These are phyloP conservation scores for Bufotes viridis DNA, from an alignment of 2,797 vertebrate species.

Conservation along the genomic window DNA sequence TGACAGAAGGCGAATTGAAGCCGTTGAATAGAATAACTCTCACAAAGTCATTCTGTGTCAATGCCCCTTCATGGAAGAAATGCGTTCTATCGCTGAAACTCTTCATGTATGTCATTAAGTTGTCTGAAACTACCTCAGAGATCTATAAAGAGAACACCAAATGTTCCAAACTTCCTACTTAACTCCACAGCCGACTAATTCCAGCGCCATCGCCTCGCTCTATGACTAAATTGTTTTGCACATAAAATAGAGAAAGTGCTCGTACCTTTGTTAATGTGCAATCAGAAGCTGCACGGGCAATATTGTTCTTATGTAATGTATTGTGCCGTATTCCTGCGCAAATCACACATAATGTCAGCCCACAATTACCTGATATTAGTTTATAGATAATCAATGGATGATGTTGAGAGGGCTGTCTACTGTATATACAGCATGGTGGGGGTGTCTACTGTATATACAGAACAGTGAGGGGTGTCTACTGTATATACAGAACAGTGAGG, in stretches of 20 bases:
- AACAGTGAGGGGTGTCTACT: too few relatives aligned
- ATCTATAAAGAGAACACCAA: constrained; percentile 35
- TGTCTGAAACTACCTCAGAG: constrained; percentile 41
- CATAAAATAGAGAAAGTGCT: constrained; percentile 11
- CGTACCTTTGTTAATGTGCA: constrained; percentile 41
- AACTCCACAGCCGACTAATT: constrained; percentile 52
- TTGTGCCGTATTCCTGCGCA: background rate
- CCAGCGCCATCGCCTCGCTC: constrained; percentile 18
- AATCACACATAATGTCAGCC: too few relatives aligned
- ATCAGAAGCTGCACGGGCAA: constrained; percentile 4
- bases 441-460: too few relatives aligned
- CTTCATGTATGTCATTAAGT: constrained; percentile 47
- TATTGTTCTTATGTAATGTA: constrained; percentile 27
- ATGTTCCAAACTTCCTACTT: constrained; percentile 41
- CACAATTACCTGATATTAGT: background rate
- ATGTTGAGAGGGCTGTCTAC: background rate
- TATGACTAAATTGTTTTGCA: constrained; percentile 24
- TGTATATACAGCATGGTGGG: too few relatives aligned
- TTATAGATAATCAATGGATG: background rate
- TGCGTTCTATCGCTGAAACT: constrained; percentile 30
- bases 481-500: too few relatives aligned
- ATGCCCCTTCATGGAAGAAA: constrained; percentile 39
- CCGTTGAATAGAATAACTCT: constrained; percentile 38
- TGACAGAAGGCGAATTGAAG: constrained; percentile 8
- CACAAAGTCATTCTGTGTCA: constrained; percentile 23